Percentiles rank a stretch among this genome's conserved stretches.
These are phyloP conservation scores for Trachymyrmex cornetzi DNA, from an alignment of 1,140 invertebrate species.

Conservation along the genomic window DNA sequence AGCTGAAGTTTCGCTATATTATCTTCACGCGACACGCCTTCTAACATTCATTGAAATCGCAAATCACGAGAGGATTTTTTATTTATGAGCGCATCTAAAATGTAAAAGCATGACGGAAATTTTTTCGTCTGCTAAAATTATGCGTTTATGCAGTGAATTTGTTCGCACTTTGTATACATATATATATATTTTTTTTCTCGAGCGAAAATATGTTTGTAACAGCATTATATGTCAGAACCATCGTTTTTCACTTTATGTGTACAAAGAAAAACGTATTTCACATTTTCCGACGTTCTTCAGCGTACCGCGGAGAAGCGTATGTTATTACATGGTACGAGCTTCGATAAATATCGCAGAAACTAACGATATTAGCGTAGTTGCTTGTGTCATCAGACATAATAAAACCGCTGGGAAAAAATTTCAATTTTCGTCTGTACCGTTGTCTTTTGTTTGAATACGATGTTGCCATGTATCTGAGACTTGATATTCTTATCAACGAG, in stretches of 20 bases:
- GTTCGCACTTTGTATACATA: not conserved
- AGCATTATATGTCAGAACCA: not conserved
- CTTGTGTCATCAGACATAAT: conserved; percentile 1
- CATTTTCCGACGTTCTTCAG: conserved; percentile 11
- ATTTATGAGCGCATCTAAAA: not conserved
- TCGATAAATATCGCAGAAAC: conserved; percentile 45
- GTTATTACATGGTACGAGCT: not conserved
- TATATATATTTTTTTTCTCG: not conserved
- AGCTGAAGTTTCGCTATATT: conserved; percentile 15
- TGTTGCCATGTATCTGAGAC: not conserved
- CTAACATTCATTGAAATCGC: conserved; percentile 13
- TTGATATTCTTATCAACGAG: conserved; percentile 31
- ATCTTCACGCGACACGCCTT: conserved; percentile 17
- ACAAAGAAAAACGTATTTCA: conserved; percentile 24
- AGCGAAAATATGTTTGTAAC: conserved; percentile 23
- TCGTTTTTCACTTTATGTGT: conserved; percentile 10
- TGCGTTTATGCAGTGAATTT: not conserved
- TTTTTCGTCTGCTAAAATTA: not conserved
- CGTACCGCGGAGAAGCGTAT: not conserved
- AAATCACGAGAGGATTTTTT: not conserved
- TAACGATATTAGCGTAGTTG: conserved; percentile 45
- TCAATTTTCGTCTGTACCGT: conserved; percentile 8
- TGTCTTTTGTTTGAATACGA: not conserved
- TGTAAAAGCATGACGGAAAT: not conserved
- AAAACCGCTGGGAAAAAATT: conserved; percentile 31